These are phyloP conservation scores for Felis chaus DNA, from an alignment of 2,113 vertebrate genomes.

Conservation along the genomic window DNA sequence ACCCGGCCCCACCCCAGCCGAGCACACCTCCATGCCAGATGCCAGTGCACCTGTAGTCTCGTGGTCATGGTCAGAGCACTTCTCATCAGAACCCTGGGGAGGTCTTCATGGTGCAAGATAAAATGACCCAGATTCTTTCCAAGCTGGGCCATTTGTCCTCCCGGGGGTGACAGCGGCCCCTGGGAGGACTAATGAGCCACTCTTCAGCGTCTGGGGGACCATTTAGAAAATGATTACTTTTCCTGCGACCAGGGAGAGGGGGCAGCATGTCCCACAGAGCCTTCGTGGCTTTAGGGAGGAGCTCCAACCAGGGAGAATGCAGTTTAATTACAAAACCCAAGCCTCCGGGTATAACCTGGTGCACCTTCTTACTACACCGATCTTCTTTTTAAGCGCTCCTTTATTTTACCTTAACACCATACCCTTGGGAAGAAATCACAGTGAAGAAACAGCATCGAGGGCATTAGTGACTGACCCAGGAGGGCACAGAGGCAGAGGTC, in stretches of 20 bases:
- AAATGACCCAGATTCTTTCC: conserved; percentile 72
- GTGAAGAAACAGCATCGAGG: background rate
- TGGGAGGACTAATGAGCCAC: conserved; percentile 61
- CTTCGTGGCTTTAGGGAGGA: conserved; percentile 35
- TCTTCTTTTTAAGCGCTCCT: background rate
- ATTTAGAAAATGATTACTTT: conserved; percentile 75
- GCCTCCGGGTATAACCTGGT: background rate
- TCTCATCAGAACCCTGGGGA: conserved; percentile 1
- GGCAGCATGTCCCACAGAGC: background rate
- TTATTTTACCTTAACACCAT: background rate
- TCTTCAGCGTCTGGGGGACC: conserved; percentile 41
- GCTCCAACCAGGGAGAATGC: background rate
- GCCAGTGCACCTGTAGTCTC: background rate
- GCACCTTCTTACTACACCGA: background rate
- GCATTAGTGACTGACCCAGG: background rate
- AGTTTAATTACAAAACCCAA: conserved; percentile 48
- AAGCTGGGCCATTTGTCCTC: conserved; percentile 56
- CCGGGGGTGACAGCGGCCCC: background rate
- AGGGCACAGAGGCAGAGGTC: background rate
- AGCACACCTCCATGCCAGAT: background rate
- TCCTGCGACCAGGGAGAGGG: background rate
- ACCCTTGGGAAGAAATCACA: background rate
- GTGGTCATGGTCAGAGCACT: background rate
- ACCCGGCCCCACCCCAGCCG: no score
- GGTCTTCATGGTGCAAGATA: background rate